A percentile compares a stretch with the other conserved stretches of the same genome.
These are phyloP conservation scores for Megastigmus dorsalis DNA, from an alignment of 2,888 invertebrate species.

Conservation along the genomic window DNA sequence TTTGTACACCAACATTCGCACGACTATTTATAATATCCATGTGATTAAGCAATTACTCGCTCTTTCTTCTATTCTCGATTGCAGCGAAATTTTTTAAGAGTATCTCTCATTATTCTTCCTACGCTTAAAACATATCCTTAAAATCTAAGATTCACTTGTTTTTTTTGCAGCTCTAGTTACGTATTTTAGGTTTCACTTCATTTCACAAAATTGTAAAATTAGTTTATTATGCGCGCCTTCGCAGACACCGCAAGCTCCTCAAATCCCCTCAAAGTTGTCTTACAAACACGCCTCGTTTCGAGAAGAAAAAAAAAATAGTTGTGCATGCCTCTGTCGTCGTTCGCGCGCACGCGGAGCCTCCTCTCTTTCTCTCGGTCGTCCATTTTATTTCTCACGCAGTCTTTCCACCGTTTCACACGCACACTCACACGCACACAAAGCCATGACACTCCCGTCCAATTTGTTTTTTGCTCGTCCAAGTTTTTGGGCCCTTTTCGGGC, in stretches of 20 bases:
- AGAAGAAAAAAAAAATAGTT: too few species aligned
- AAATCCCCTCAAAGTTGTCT: conserved; percentile 12
- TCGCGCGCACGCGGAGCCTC: conserved; percentile 22
- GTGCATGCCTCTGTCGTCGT: too few species aligned
- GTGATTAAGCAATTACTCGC: conserved; percentile 44
- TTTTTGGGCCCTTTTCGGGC: background rate
- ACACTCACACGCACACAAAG: conserved; percentile 30
- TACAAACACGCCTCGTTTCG: too few species aligned
- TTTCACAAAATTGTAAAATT: conserved; percentile 50
- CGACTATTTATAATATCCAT: conserved; percentile 59
- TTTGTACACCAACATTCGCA: conserved; percentile 62
- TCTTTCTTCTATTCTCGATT: conserved; percentile 51
- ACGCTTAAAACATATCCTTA: conserved; percentile 46
- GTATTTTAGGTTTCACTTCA: conserved; percentile 54
- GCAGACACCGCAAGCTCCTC: conserved; percentile 44
- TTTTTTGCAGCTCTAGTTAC: conserved; percentile 52
- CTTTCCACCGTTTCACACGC: too few species aligned
- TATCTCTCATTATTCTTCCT: conserved; percentile 40
- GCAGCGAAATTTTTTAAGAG: conserved; percentile 43
- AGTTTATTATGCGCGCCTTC: conserved; percentile 14
- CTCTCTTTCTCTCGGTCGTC: conserved; percentile 39
- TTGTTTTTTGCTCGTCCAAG: background rate
- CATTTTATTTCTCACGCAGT: conserved; percentile 40
- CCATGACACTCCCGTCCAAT: conserved; percentile 12
- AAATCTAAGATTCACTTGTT: conserved; percentile 44